Conservation (phyloP, 1,140 invertebrate species). For the Lucilia cuprina region DNA sequence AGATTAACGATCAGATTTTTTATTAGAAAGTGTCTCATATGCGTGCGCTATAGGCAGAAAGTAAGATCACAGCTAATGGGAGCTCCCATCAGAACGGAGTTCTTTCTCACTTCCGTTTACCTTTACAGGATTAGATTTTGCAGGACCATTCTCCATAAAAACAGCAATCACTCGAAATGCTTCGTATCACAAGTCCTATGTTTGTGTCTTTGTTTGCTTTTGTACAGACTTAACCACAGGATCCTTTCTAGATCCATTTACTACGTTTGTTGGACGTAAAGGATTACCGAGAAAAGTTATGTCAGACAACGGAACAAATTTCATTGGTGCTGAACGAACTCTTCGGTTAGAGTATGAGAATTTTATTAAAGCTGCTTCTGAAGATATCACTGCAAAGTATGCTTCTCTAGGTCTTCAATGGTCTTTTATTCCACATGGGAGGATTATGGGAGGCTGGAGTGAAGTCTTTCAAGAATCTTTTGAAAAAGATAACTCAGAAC, state of each 20-base stretch:
- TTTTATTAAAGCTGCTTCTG: neutral
- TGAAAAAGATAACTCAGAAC: neutral
- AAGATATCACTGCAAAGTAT: neutral
- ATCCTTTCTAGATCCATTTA: conserved; percentile 27
- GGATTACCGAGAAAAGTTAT: neutral
- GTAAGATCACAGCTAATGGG: neutral
- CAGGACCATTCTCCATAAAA: conserved; percentile 4
- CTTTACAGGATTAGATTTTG: neutral
- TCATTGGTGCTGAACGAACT: neutral
- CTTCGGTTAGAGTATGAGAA: neutral
- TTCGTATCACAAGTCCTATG: neutral
- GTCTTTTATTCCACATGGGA: conserved; percentile 41
- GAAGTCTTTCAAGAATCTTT: conserved; percentile 18
- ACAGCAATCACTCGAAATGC: neutral
- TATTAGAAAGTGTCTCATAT: neutral
- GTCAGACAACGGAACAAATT: neutral
- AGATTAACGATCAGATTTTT: neutral
- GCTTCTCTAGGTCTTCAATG: neutral
- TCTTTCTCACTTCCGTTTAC: neutral
- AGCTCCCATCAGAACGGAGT: neutral
- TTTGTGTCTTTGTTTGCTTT: conserved; percentile 18
- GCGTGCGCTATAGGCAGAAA: neutral
- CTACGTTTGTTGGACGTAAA: neutral
- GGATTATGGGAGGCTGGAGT: conserved; percentile 47
- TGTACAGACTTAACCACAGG: conserved; percentile 39